Conservation (phyloP, 2,113 vertebrate species). For the Gasterosteus nipponicus region DNA sequence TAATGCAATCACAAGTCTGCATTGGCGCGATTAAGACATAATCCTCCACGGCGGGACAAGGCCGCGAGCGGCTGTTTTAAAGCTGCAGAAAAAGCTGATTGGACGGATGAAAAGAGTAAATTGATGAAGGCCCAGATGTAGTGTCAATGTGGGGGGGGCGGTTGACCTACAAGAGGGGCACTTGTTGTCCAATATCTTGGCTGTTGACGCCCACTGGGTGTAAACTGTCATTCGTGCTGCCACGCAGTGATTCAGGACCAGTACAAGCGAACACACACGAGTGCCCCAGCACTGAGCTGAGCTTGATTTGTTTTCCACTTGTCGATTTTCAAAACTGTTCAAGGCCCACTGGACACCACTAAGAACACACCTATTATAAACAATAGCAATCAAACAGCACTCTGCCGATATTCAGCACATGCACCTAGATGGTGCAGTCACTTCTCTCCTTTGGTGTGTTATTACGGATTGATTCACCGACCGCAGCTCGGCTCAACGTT, state of each 20-base stretch:
- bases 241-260: conserved; percentile 52
- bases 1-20: conserved; percentile 52
- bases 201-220: background rate
- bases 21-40: conserved; percentile 51
- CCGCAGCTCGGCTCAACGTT: background rate
- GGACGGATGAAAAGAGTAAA: conserved; percentile 10
- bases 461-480: conserved; percentile 3
- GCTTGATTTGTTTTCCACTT: conserved; percentile 46
- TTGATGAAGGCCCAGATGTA: conserved; percentile 26
- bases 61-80: conserved; percentile 26
- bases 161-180: conserved; percentile 35
- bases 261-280: conserved; percentile 38
- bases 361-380: background rate
- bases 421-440: background rate
- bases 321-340: conserved; percentile 7
- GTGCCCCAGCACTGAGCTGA: background rate
- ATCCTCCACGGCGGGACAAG: conserved; percentile 34
- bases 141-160: conserved; percentile 9
- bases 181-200: conserved; percentile 23
- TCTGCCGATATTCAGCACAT: background rate
- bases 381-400: background rate
- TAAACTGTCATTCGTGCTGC: conserved; percentile 29
- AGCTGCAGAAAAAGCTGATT: conserved; percentile 24
- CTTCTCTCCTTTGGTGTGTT: background rate
- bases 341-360: conserved; percentile 13